Evolutionary conservation across 2,113 vertebrate species (phyloP).

Genomic region (Ariopsis seemanni): DNA sequence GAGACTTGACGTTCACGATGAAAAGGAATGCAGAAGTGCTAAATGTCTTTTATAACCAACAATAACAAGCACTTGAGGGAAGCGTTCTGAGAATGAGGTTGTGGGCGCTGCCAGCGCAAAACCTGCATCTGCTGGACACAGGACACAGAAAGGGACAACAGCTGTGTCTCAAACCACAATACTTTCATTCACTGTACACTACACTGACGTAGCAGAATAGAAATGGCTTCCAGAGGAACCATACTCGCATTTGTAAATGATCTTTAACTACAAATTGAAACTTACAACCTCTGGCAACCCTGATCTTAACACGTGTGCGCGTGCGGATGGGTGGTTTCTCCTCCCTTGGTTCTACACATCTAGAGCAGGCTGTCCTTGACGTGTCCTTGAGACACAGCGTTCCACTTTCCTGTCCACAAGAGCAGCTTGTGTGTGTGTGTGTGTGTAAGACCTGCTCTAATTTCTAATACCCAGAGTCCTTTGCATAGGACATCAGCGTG

Average conservation of each 20-base stretch:
- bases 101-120: too few species aligned
- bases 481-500: constrained; percentile 17
- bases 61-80: too few species aligned
- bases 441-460: constrained; percentile 38
- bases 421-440: constrained; percentile 20
- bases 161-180: neutral
- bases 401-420: constrained; percentile 54
- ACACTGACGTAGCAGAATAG: neutral
- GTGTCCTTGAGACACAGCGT: constrained; percentile 64
- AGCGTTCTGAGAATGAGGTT: too few species aligned
- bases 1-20: too few species aligned
- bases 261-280: too few species aligned
- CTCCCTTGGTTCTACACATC: constrained; percentile 32
- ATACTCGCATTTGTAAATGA: neutral
- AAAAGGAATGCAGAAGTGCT: too few species aligned
- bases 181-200: neutral
- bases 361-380: constrained; percentile 62
- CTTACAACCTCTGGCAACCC: constrained; percentile 2
- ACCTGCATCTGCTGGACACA: too few species aligned
- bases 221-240: neutral
- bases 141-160: neutral
- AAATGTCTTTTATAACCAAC: too few species aligned
- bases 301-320: neutral
- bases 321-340: neutral
- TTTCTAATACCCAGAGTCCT: constrained; percentile 45